Base-by-base conservation (phyloP, 2,797 vertebrate genomes). In the Ctenosaura bakeri region DNA sequence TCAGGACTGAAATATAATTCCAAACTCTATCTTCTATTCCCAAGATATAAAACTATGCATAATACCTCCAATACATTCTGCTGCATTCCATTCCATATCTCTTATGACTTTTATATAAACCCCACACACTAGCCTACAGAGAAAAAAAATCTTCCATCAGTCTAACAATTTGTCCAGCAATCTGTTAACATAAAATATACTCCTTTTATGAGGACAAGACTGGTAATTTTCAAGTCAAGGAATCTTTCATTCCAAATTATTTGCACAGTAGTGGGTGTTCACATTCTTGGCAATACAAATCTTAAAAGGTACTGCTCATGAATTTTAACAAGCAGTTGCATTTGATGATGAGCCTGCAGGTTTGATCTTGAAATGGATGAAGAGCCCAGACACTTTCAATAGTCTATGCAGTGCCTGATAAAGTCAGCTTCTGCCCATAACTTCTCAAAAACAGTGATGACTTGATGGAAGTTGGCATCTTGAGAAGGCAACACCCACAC, bases 231-330 rank as follows among this genome's bases (percentile, higher is more conserved):
- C 85, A 85, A 93, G 81, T 88, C 86, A 90, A 88, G 94, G 92
- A 92, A 90, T 90, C 92, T 90, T 90, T 94, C 91, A 94, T 91
- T 89, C 87, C 89, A 90, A 96, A 95, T 92, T 86, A 94, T 95
- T 92, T 95, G 84, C 92, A 94, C 91, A 94, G 88, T 91, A 81
- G 78, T 93, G 87, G 91, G 92, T 64, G 87, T 94, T 90, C 92
- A 93, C 88, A 88, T 59, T 92, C 90, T 87, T 89, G 89, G 87
- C 83, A 89, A 42, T 80, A 88, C 85, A 91, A 90, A 91, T 91
- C 90, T 90, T 88, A 91, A 89, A 94, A 92, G 50, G 87, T 0
- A 0, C 83, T 86, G 91, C 92, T 90, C 92, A 92, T 94, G 93
- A 95, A 94, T 91, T 95, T 94, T 93, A 95, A 95, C 82, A 87